Evolutionary conservation across 2,113 vertebrate species (phyloP).

Genomic region (Notothenia coriiceps): DNA sequence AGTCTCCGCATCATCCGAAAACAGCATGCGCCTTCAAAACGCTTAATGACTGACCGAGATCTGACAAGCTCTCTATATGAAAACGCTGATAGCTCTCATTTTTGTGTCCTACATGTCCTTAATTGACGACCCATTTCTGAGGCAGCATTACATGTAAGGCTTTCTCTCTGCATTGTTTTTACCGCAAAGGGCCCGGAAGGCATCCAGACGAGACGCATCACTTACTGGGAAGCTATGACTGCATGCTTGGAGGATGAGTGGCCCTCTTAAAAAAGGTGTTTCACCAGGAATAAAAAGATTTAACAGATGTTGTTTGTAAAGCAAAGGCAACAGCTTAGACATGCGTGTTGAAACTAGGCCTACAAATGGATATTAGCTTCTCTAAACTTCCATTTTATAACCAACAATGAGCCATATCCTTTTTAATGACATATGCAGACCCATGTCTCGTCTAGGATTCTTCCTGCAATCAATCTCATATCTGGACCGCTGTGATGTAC

Average conservation of each 20-base stretch:
- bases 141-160: neutral
- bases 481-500: neutral
- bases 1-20: slow-evolving; percentile 58
- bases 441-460: slow-evolving; percentile 43
- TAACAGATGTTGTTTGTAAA: neutral
- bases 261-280: slow-evolving; percentile 8
- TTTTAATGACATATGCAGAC: slow-evolving; percentile 60
- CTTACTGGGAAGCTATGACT: slow-evolving; percentile 63
- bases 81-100: neutral
- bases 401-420: slow-evolving; percentile 5
- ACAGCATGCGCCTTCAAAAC: slow-evolving; percentile 54
- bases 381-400: neutral
- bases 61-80: slow-evolving; percentile 40
- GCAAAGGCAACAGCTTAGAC: neutral
- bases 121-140: neutral
- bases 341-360: neutral
- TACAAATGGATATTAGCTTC: neutral
- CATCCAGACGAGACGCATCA: slow-evolving; percentile 62
- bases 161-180: slow-evolving; percentile 34
- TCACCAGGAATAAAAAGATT: neutral
- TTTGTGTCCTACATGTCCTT: neutral
- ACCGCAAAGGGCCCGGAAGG: slow-evolving; percentile 47
- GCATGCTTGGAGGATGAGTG: slow-evolving; percentile 58
- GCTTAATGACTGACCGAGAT: slow-evolving; percentile 60
- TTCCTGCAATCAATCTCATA: slow-evolving; percentile 46